Base-by-base conservation (phyloP, 1,140 invertebrate genomes). In the Drosophila lacertosa region DNA sequence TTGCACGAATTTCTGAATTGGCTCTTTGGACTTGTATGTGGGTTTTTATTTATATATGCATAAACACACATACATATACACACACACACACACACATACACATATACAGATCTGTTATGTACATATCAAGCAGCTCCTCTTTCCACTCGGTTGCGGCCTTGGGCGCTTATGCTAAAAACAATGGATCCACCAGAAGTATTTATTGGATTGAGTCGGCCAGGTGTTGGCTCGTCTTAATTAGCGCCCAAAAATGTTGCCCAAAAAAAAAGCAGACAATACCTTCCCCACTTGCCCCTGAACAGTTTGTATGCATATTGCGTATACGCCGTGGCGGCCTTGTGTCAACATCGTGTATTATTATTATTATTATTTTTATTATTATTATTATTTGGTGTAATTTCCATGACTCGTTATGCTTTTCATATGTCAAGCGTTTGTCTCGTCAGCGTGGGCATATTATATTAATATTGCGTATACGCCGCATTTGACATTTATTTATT, bases 1-100 rank as follows among this genome's bases (percentile, higher is more conserved):
- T 86, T 82, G 82, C 82, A 75, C 69, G 81, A 86, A 88, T 77
- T 82, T 86, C 77, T 81, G 77, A 82, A 86, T 86, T 86, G 81
- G 81, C 82, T 88, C 77, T 74, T 68, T 74, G 83, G 74, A 55
- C 58, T 67, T 50, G 58, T 76, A 73, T 80, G 69, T 77, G 67
- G 67, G 73, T 73, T 88, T 77, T 88, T 82, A 75, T 80, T 81
- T 68, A 40, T 62, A 45, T 54, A 55, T 45, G 20, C 26, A 11
- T 20, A 20, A 16, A 42, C 13, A 44, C 11, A 22, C 2, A 32
- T 20, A 32, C 18, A 47, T 24, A 24, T 48, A 53, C 57, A 44
- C 53, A n/a, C n/a, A n/a, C n/a, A n/a, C n/a, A n/a, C n/a, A n/a
- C n/a, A n/a, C n/a, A n/a, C n/a, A n/a, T n/a, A n/a, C n/a, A n/a